Conservation (phyloP, 1,140 invertebrate genomes). For the Hermetia illucens region DNA sequence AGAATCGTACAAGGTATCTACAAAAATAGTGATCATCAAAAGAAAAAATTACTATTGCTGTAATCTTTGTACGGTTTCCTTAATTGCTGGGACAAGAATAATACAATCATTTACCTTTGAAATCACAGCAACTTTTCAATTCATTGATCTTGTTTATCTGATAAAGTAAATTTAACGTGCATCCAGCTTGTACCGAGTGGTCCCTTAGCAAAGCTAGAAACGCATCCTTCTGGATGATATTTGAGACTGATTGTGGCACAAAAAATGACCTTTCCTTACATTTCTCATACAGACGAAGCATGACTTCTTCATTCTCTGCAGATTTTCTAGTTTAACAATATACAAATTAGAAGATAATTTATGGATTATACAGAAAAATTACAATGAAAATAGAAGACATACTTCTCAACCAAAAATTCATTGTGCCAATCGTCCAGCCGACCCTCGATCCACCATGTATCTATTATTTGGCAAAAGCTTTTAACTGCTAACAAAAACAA, state of each 20-base stretch:
- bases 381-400: not conserved
- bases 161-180: constrained; percentile 19
- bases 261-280: constrained; percentile 9
- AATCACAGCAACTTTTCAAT: constrained; percentile 10
- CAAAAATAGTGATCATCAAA: not conserved
- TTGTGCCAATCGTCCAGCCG: constrained; percentile 15
- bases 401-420: constrained; percentile 21
- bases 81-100: too few species aligned
- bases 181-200: constrained; percentile 18
- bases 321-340: not conserved
- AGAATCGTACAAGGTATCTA: constrained; percentile 10
- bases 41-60: not conserved
- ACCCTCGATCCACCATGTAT: constrained; percentile 21
- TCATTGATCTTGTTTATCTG: constrained; percentile 15
- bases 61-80: too few species aligned
- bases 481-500: constrained; percentile 9
- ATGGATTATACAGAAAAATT: not conserved
- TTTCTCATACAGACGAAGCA: constrained; percentile 7
- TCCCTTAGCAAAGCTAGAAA: constrained; percentile 14
- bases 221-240: constrained; percentile 8
- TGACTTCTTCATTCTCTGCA: constrained; percentile 4
- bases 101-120: constrained; percentile 4
- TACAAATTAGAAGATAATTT: not conserved
- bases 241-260: constrained; percentile 5
- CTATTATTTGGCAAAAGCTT: constrained; percentile 19